Evolutionary conservation across 2,797 vertebrate species (phyloP).

Genomic region (Gymnoscopelus microlampas): DNA sequence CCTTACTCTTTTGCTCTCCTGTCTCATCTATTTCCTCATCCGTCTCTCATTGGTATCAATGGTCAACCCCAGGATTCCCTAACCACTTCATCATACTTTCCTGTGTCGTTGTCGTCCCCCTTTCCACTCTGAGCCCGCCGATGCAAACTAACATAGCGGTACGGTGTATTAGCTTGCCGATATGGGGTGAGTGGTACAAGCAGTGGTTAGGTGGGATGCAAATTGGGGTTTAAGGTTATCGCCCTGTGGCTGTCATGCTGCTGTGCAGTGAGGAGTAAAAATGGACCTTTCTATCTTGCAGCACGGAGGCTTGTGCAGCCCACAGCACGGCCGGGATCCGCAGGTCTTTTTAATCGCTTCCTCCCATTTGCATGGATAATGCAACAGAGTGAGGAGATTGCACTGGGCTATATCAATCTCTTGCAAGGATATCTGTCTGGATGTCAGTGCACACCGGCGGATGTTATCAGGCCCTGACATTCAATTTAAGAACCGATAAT

Average conservation of each 20-base stretch:
- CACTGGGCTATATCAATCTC: constrained; percentile 32
- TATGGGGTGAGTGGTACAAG: constrained; percentile 14
- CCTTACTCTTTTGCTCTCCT: constrained; percentile 50
- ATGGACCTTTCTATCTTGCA: constrained; percentile 28
- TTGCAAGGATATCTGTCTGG: constrained; percentile 33
- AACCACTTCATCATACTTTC: constrained; percentile 2
- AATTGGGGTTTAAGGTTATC: constrained; percentile 47
- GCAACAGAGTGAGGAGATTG: constrained; percentile 47
- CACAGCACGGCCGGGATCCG: constrained; percentile 28
- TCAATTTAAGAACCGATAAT: constrained; percentile 45
- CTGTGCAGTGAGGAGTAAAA: constrained; percentile 43
- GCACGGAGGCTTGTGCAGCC: constrained; percentile 19
- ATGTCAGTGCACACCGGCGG: constrained; percentile 42
- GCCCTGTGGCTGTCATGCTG: constrained; percentile 41
- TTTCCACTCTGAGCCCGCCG: constrained; percentile 32
- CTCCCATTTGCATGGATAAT: constrained; percentile 68
- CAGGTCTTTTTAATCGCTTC: constrained; percentile 46
- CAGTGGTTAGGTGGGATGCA: constrained; percentile 52
- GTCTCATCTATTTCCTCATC: constrained; percentile 30
- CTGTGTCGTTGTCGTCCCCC: constrained; percentile 13
- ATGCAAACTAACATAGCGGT: constrained; percentile 17
- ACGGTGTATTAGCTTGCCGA: neutral
- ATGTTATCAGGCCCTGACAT: constrained; percentile 38
- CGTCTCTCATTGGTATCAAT: constrained; percentile 33
- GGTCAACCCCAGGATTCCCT: constrained; percentile 2